Conservation (phyloP, 2,888 invertebrate genomes). For the Microctonus aethiopoides region DNA sequence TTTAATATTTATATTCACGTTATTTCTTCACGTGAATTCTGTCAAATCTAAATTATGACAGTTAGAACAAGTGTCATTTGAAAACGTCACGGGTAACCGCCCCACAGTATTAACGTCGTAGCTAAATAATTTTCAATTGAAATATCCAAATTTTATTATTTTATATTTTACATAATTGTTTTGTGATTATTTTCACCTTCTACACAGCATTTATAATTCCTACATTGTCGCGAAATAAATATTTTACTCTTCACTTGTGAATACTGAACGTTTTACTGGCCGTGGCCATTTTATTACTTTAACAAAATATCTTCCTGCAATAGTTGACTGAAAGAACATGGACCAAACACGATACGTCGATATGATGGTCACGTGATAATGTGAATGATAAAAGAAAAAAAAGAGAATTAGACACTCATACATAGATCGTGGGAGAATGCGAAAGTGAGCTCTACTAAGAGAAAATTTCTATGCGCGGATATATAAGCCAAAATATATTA, state of each 20-base stretch:
- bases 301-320: neutral
- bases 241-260: neutral
- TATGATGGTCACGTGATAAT: conserved; percentile 54
- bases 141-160: neutral
- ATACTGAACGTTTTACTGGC: conserved; percentile 20
- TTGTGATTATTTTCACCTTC: neutral
- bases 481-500: no score
- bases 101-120: conserved; percentile 9
- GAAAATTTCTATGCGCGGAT: no score
- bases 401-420: neutral
- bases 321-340: conserved; percentile 17
- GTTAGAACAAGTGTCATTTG: conserved; percentile 24
- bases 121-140: neutral
- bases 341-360: conserved; percentile 56
- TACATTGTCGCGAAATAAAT: neutral
- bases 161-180: neutral
- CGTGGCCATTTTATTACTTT: conserved; percentile 29
- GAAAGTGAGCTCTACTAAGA: neutral
- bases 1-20: conserved; percentile 15
- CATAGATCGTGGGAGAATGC: neutral
- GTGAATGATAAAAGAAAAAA: neutral
- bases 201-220: neutral
- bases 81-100: conserved; percentile 35
- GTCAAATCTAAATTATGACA: conserved; percentile 19
- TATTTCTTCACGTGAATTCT: neutral